phyloP scores from a whole-genome alignment of 2,113 vertebrate genomes.

The Cisticola juncidis region DNA sequence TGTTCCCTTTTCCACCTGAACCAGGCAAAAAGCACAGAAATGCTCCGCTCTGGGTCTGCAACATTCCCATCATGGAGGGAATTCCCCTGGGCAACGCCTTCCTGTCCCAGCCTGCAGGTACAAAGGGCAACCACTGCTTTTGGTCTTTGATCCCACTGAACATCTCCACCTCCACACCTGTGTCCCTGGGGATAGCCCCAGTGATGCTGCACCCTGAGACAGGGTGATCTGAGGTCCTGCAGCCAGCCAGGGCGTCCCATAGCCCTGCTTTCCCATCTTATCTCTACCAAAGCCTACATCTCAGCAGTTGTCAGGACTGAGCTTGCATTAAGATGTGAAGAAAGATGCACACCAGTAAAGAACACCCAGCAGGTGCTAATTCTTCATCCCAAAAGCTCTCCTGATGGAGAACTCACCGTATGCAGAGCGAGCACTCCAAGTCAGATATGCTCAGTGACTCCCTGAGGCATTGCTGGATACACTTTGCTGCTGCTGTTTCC shows the following conservation, averaged over 20 bases:
- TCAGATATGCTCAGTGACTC: conserved; percentile 79
- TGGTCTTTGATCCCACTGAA: background rate
- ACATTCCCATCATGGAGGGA: accelerated
- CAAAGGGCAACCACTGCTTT: background rate
- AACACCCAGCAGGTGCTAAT: background rate
- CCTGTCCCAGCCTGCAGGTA: background rate
- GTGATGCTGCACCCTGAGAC: background rate
- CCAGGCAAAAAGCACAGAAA: background rate
- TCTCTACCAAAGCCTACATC: background rate
- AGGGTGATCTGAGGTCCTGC: background rate
- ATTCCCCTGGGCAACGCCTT: background rate
- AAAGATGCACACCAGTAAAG: background rate
- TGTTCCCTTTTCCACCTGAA: background rate
- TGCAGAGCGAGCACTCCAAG: conserved; percentile 90
- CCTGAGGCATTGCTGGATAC: background rate
- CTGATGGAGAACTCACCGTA: conserved; percentile 73
- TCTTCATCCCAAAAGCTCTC: background rate
- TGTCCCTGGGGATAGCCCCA: background rate
- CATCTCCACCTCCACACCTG: background rate
- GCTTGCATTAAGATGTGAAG: background rate
- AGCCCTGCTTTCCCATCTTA: background rate
- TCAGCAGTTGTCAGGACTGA: background rate
- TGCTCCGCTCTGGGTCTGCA: background rate
- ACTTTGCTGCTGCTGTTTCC: background rate
- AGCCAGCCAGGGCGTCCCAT: background rate